Evolutionary conservation across 2,797 vertebrate species (phyloP).

Genomic region (Astyanax mexicanus): DNA sequence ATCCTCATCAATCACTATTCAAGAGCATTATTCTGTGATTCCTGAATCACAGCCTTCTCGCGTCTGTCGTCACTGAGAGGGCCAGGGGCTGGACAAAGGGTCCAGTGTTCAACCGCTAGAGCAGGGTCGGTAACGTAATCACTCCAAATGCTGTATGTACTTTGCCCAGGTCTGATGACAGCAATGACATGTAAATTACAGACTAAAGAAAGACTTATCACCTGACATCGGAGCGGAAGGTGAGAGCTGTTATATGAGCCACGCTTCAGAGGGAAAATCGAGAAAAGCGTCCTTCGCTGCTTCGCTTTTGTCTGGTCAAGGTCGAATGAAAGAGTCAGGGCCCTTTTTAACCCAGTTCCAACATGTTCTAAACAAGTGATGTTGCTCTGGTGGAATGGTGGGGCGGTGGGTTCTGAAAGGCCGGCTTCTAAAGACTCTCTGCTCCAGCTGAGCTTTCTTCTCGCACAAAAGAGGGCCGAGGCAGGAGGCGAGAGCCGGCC

Average conservation of each 20-base stretch:
- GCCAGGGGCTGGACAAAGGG: not conserved
- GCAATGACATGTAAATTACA: conserved; percentile 50
- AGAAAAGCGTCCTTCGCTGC: not conserved
- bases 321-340: not conserved
- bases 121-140: conserved; percentile 17
- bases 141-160: conserved; percentile 16
- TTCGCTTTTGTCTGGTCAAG: conserved; percentile 31
- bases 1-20: not conserved
- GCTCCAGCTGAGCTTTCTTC: conserved; percentile 27
- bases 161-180: conserved; percentile 40
- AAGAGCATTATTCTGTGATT: not conserved
- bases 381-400: not conserved
- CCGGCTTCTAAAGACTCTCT: conserved; percentile 15
- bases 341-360: conserved; percentile 30
- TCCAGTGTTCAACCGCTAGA: not conserved
- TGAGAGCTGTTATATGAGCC: conserved; percentile 25
- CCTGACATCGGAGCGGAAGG: conserved; percentile 32
- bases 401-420: conserved; percentile 2
- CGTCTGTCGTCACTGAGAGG: not conserved
- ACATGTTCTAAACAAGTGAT: conserved; percentile 19
- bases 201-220: conserved; percentile 48
- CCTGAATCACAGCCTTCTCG: not conserved
- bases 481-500: conserved; percentile 6
- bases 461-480: conserved; percentile 25
- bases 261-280: conserved; percentile 9